These are phyloP conservation scores for Selenia dentaria DNA, from an alignment of 2,888 invertebrate genomes.

Conservation along the genomic window DNA sequence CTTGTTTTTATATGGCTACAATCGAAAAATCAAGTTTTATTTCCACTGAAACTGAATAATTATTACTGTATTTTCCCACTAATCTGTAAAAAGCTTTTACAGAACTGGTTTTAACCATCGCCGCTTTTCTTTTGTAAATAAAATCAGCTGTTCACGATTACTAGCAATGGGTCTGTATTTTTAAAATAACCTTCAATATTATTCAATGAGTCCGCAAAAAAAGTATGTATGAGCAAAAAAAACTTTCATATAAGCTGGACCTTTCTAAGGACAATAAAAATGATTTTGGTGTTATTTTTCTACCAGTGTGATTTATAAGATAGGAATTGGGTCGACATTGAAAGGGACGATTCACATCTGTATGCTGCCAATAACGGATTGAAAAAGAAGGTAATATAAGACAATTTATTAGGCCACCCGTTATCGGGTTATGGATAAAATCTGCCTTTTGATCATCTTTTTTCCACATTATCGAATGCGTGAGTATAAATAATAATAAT, in stretches of 20 bases:
- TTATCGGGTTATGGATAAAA: conserved; percentile 15
- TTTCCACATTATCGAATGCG: too few relatives aligned
- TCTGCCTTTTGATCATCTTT: not conserved
- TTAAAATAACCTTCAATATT: conserved; percentile 7
- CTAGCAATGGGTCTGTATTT: not conserved
- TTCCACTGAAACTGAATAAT: too few relatives aligned
- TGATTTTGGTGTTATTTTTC: conserved; percentile 31
- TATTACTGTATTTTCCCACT: too few relatives aligned
- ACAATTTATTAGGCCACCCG: conserved; percentile 12
- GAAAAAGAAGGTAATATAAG: conserved; percentile 4
- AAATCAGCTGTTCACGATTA: too few relatives aligned
- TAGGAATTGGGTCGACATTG: conserved; percentile 30
- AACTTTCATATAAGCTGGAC: conserved; percentile 1
- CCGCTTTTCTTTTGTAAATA: too few relatives aligned
- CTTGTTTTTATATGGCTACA: too few relatives aligned
- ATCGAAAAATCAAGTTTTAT: too few relatives aligned
- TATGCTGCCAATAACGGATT: conserved; percentile 28
- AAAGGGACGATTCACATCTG: conserved; percentile 29
- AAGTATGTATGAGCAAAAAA: conserved; percentile 10
- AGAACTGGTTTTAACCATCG: too few relatives aligned
- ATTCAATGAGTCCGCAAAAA: conserved; percentile 13
- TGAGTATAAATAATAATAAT: too few relatives aligned
- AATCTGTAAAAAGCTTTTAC: too few relatives aligned
- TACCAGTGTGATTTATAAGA: conserved; percentile 29
- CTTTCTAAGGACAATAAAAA: conserved; percentile 32